Evolutionary conservation across 2,888 invertebrate species (phyloP).

Genomic region (Apodemia duryi): DNA sequence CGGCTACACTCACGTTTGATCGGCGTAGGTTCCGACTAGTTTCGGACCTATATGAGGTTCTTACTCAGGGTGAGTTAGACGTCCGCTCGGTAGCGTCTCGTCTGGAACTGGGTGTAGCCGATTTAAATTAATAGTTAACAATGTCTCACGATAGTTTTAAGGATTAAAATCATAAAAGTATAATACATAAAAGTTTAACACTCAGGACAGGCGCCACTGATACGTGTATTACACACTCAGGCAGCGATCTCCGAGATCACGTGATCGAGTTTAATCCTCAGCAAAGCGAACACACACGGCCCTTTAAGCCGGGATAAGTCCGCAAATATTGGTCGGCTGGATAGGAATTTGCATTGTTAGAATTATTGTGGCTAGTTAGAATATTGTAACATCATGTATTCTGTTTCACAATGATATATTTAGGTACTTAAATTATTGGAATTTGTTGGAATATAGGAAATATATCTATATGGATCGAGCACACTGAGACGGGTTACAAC

Average conservation of each 20-base stretch:
- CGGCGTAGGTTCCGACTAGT: no score
- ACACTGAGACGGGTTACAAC: no score
- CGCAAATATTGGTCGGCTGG: constrained; percentile 50
- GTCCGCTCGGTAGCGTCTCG: no score
- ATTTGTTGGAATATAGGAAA: neutral
- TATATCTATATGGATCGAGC: no score
- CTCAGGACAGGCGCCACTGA: constrained; percentile 33
- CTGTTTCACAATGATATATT: neutral
- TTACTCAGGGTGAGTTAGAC: no score
- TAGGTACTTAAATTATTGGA: neutral
- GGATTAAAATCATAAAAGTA: no score
- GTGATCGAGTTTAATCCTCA: constrained; percentile 57
- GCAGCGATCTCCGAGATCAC: constrained; percentile 54
- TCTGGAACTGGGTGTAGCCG: no score
- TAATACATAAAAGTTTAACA: no score
- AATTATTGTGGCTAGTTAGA: constrained; percentile 29
- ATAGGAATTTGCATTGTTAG: constrained; percentile 29
- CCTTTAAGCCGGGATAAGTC: constrained; percentile 47
- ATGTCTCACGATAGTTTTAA: no score
- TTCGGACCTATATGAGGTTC: no score
- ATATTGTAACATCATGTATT: neutral
- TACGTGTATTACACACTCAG: constrained; percentile 64
- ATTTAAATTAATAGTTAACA: no score
- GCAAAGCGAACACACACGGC: constrained; percentile 53
- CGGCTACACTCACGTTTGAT: no score